Conservation (phyloP, 1,140 invertebrate genomes). For the Drosophila pruinosa region DNA sequence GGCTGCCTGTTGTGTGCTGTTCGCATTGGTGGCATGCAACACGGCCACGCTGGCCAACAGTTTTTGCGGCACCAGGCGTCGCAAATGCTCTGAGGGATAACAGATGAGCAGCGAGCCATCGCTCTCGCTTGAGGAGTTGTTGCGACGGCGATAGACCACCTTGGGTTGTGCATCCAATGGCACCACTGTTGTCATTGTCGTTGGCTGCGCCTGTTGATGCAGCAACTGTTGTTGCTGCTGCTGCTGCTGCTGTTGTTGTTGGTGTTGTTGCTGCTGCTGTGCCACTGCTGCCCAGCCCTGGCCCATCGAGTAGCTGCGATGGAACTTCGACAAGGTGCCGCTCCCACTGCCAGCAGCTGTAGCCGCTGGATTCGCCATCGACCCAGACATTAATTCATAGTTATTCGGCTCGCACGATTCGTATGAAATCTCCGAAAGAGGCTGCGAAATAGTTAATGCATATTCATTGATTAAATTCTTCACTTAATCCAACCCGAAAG, state of each 20-base stretch:
- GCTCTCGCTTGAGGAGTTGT: constrained; percentile 77
- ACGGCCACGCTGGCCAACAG: constrained; percentile 67
- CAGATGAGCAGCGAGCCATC: constrained; percentile 90
- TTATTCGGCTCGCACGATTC: constrained; percentile 78
- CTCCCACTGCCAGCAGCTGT: constrained; percentile 13
- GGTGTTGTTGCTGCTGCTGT: constrained; percentile 51
- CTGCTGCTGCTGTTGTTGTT: constrained; percentile 24
- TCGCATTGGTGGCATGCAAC: constrained; percentile 36
- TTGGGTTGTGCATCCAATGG: constrained; percentile 56
- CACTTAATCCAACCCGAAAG: too few species aligned
- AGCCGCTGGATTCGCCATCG: constrained; percentile 34
- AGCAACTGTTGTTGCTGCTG: background rate
- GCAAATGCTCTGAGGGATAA: constrained; percentile 91
- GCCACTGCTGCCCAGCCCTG: constrained; percentile 74
- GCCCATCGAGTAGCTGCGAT: constrained; percentile 82
- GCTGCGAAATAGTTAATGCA: too few species aligned
- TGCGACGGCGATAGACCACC: constrained; percentile 73
- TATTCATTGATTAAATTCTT: too few species aligned
- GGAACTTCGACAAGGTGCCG: constrained; percentile 71
- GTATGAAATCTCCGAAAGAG: constrained; percentile 78
- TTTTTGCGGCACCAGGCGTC: constrained; percentile 86
- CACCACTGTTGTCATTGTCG: background rate
- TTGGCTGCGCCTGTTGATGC: constrained; percentile 24
- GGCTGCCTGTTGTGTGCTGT: background rate
- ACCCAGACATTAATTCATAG: constrained; percentile 62